Conservation (phyloP, 92 coral and sea anemone genomes). For the Epizoanthus scotinus region DNA sequence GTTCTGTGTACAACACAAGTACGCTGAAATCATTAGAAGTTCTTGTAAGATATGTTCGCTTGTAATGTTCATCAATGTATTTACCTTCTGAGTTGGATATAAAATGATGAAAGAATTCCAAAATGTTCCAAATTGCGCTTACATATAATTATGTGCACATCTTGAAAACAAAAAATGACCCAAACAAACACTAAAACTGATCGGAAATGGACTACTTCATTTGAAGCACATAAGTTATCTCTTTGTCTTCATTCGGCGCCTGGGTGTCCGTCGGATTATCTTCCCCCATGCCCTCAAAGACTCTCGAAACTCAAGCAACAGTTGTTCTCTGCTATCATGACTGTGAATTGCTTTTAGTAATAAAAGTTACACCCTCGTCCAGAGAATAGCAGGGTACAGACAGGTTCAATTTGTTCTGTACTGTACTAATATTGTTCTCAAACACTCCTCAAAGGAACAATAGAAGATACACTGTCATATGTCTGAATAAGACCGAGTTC, state of each 20-base stretch:
- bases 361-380: neutral
- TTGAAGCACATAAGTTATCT: conserved; percentile 38
- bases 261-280: conserved; percentile 26
- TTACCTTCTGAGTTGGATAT: neutral
- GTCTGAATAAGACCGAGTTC: neutral
- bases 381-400: neutral
- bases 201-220: conserved; percentile 41
- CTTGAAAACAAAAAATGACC: conserved; percentile 13
- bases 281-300: conserved; percentile 15
- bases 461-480: neutral
- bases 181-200: conserved; percentile 33
- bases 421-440: neutral
- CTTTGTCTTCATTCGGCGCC: conserved; percentile 30
- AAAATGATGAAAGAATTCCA: conserved; percentile 18
- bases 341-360: neutral
- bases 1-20: no score
- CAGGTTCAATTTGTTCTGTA: neutral
- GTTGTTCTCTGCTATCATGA: conserved; percentile 34
- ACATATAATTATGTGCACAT: conserved; percentile 42
- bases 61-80: no score
- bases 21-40: no score
- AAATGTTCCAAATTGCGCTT: conserved; percentile 23
- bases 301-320: conserved; percentile 38
- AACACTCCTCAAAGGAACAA: conserved; percentile 3
- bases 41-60: no score